Conservation (phyloP, 2,113 vertebrate species). For the Onychostoma macrolepis region DNA sequence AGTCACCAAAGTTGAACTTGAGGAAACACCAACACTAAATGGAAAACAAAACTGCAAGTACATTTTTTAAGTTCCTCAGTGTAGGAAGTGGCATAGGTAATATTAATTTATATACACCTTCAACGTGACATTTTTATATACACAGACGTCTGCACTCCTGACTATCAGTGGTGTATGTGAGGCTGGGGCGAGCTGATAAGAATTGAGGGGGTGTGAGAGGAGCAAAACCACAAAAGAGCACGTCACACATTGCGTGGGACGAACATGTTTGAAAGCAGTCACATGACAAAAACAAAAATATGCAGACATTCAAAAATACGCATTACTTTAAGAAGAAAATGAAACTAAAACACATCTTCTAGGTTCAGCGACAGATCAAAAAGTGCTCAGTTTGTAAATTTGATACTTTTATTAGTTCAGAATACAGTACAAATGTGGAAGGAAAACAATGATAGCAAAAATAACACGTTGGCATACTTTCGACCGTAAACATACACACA, state of each 20-base stretch:
- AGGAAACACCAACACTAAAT: background rate
- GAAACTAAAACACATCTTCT: background rate
- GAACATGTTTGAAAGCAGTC: conserved; percentile 1
- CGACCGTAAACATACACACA: conserved; percentile 70
- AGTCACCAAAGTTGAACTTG: background rate
- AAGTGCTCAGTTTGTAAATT: conserved; percentile 41
- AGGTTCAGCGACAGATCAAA: background rate
- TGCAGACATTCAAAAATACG: background rate
- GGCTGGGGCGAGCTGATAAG: conserved; percentile 74
- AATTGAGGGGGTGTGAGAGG: conserved; percentile 37
- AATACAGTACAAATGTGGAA: conserved; percentile 68
- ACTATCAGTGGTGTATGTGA: conserved; percentile 67
- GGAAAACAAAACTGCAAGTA: background rate
- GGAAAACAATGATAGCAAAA: conserved; percentile 60
- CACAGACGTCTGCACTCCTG: conserved; percentile 49
- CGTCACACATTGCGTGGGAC: conserved; percentile 30
- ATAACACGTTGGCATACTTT: conserved; percentile 58
- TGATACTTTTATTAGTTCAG: conserved; percentile 67
- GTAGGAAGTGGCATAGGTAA: background rate
- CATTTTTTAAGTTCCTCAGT: background rate
- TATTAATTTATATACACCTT: background rate
- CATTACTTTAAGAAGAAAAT: background rate
- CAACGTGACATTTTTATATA: conserved; percentile 29
- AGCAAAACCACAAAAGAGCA: conserved; percentile 53
- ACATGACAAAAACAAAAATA: background rate